Base-by-base conservation (phyloP, 2,797 vertebrate genomes). In the Brotula barbata region DNA sequence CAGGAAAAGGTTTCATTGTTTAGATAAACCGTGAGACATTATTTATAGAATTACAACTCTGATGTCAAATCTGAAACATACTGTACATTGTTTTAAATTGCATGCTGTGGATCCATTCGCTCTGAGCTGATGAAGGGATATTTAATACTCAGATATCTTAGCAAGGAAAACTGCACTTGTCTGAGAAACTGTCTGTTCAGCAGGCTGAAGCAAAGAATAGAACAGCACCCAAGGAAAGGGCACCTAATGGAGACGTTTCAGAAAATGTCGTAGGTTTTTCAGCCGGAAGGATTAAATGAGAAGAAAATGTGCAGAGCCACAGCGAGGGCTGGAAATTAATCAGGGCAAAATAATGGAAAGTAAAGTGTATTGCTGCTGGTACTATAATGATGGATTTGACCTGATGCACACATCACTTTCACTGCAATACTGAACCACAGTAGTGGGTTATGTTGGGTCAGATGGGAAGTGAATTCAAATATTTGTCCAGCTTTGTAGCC, bases 381-480 rank as follows among this genome's bases (percentile, higher is more conserved):
- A 6, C 44, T 45, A 8, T 45, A 14, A 31, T 16, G 45, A 73
- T 84, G 83, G 78, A 82, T 22, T 41, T 2, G n/a, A n/a, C 13
- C 40, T 77, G 78, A 80, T 84, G 59, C 40, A 49, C 37, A 47
- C 58, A 63, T 54, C 55, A 22, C 48, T 64, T 78, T 60, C 73
- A 62, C 83, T 81, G 81, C 81, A 85, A 6, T 78, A 77, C 80
- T 76, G 72, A 71, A 48, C 17, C 23, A 64, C 12, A 55, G 17
- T 46, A n/a, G n/a, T 28, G 25, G 25, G 25, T 28, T 28, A n/a
- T n/a, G n/a, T n/a, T n/a, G n/a, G n/a, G n/a, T n/a, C n/a, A n/a
- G n/a, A n/a, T n/a, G n/a, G n/a, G n/a, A n/a, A n/a, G n/a, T n/a
- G n/a, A n/a, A n/a, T n/a, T n/a, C n/a, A n/a, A n/a, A n/a, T n/a